phyloP scores from a whole-genome alignment of 2,888 invertebrate species.

The Auanema freiburgensis region DNA sequence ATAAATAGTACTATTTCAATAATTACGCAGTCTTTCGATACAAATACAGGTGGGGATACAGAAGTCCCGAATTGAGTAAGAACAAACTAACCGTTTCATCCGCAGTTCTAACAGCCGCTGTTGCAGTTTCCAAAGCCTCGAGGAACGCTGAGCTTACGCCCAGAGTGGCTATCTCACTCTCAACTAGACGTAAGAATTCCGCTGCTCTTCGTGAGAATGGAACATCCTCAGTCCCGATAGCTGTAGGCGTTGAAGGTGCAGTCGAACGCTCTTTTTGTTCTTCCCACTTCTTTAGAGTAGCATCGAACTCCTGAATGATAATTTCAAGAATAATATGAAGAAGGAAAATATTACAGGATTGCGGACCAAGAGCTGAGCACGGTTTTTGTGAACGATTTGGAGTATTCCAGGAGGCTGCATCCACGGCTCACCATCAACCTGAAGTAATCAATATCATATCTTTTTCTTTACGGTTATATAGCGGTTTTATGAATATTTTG shows the following conservation, averaged over 20 bases:
- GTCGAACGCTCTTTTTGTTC: constrained; percentile 73
- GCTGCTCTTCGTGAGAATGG: constrained; percentile 38
- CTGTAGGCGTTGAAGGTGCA: constrained; percentile 39
- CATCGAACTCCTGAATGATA: constrained; percentile 76
- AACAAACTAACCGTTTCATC: constrained; percentile 23
- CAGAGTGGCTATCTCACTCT: constrained; percentile 46
- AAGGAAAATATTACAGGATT: constrained; percentile 73
- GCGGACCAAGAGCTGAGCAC: constrained; percentile 91
- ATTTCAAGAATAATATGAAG: constrained; percentile 1
- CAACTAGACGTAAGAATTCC: constrained; percentile 44
- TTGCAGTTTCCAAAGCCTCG: constrained; percentile 40
- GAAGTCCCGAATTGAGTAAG: no score
- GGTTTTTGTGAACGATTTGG: constrained; percentile 90
- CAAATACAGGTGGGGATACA: neutral
- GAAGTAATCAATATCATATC: constrained; percentile 62
- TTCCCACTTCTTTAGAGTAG: constrained; percentile 84
- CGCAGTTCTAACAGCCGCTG: constrained; percentile 33
- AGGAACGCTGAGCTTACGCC: constrained; percentile 42
- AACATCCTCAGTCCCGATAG: constrained; percentile 22
- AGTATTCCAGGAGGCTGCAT: constrained; percentile 94
- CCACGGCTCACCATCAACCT: constrained; percentile 98
- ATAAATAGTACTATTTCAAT: neutral
- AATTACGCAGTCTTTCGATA: neutral
- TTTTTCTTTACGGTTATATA: neutral
- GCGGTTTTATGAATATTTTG: neutral